Evolutionary conservation across 30 jellyfish, hydroid and myxozoan species (phyloP), one percentile per base, ranked within the genome.

Genomic region (Hydra vulgaris): DNA sequence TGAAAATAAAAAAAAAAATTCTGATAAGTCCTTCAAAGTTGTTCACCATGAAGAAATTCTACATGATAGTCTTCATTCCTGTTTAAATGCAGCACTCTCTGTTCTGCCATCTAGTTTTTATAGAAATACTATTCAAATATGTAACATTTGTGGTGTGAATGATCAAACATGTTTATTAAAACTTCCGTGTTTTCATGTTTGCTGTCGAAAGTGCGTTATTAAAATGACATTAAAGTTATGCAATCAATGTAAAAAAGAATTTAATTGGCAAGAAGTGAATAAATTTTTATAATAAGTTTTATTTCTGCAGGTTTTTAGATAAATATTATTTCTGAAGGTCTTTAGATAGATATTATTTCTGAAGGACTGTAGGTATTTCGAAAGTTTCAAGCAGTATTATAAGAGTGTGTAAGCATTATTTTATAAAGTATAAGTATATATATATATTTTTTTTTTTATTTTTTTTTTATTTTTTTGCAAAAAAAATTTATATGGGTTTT

Each of bases 81-180:
- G 27, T 20, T 68, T 68, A 68, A n/a, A 4, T 68, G 75, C 75
- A 3, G 27, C 75, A n/a, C 75, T 68, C 16, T 68, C 75, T n/a
- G 26, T 68, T 3, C 75, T 68, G 15, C 75, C 75, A 68, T 3
- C 75, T 23, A n/a, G n/a, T n/a, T 23, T 68, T 5, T 3, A 68
- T 68, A 23, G 16, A 23, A 8, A 68, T n/a, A 68, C 27, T n/a
- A 3, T 16, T n/a, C 75, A 20, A 15, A n/a, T 20, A n/a, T 68
- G 75, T 15, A n/a, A 23, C 16, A 8, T 23, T n/a, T 68, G 75
- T 68, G 27, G 12, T 68, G 25, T 20, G 12, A 68, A 68, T 68
- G 75, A 68, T 16, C 15, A 20, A 3, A 68, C 25, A 3, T 3
- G 27, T 20, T 23, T 68, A n/a, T 68, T 68, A 68, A 7, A n/a